Evolutionary conservation across 2,113 vertebrate genomes (phyloP).

Genomic region (Rattus rattus): DNA sequence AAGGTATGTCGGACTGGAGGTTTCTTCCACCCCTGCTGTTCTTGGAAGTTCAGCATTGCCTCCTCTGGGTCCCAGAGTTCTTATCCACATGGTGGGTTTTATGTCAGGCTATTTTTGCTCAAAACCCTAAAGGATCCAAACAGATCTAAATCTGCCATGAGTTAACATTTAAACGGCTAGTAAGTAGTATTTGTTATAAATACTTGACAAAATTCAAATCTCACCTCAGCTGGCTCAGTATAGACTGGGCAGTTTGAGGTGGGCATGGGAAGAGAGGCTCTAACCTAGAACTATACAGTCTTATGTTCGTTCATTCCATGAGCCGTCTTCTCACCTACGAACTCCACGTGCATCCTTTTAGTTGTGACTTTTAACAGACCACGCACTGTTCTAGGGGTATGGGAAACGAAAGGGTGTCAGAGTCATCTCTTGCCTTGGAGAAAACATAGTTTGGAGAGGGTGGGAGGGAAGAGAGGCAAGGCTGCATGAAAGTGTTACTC

Average conservation of each 20-base stretch:
- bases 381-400: not conserved
- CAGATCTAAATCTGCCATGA: not conserved
- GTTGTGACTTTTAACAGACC: not conserved
- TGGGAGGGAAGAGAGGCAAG: not conserved
- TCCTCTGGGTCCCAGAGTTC: not conserved
- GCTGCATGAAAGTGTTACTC: not conserved
- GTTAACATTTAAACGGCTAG: not conserved
- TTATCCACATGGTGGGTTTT: not conserved
- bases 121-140: not conserved
- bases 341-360: not conserved
- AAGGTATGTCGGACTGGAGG: accelerated
- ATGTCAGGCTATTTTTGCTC: not conserved
- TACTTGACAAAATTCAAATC: not conserved
- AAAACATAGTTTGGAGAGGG: not conserved
- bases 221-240: not conserved
- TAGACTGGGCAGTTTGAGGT: not conserved
- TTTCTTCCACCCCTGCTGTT: not conserved
- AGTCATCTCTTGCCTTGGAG: not conserved
- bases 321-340: not conserved
- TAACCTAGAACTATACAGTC: not conserved
- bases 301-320: not conserved
- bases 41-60: not conserved
- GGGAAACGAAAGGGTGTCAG: not conserved
- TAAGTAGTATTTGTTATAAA: not conserved
- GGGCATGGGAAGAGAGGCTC: not conserved